Base-by-base conservation (phyloP, 2,113 vertebrate genomes). In the Clarias batrachus region DNA sequence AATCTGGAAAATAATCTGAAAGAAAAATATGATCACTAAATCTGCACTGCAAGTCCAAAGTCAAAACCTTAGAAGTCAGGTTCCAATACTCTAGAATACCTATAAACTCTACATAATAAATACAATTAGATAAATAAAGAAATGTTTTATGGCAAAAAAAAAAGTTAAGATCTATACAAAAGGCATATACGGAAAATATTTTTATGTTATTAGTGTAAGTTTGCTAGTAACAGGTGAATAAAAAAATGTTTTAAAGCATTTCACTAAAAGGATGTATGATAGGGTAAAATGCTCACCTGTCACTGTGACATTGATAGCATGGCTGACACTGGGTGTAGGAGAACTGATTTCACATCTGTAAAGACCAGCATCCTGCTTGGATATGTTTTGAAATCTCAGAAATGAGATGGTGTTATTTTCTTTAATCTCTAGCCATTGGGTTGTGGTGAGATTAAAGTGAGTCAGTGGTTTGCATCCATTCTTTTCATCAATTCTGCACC, bases 281-380 rank as follows among this genome's bases (percentile, higher is more conserved):
- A 33, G 30, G 30, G 30, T 33, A 33, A 33, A 33, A 33, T 33
- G 30, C 2, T 33, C 30, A 33, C 94, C 91, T 4, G 62, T 0
- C 25, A 95, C 90, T 14, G 5, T 80, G 16, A 95, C 81, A 0
- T 23, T 86, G 79, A 95, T 92, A 4, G 0, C 0, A 41, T 94
- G 93, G 56, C 94, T 0, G 1, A 88, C 0, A 41, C 0, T 1
- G 0, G 0, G 1, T 56, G n/a, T n/a, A 5, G 62, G 9, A 54
- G 1, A 1, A 3, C n/a, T 0, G 63, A 1, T 17, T 9, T 0
- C 0, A 91, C 95, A 95, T 10, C 3, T 85, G 90, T 95, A 95
- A 0, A 1, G 0, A 30, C 94, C 94, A 2, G 87, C 41, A 71
- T 95, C 89, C 0, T 0, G 73, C 56, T 0, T 54, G n/a, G 63